Conservation (phyloP, 2,888 invertebrate genomes). For the Oxycera nigricornis region DNA sequence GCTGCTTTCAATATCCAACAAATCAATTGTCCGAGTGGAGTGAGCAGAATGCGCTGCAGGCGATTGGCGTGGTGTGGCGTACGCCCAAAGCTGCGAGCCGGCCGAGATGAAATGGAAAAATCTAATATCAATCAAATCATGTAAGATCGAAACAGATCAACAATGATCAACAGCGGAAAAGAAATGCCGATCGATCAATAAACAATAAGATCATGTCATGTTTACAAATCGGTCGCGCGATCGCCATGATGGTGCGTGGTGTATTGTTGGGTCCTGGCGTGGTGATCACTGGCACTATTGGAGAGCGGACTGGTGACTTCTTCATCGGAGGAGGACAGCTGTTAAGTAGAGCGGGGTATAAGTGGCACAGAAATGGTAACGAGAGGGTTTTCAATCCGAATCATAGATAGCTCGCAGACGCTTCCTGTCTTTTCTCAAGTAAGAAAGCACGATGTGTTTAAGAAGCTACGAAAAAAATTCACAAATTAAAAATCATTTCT, state of each 20-base stretch:
- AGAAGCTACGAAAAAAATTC: no score
- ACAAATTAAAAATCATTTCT: no score
- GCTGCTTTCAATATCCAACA: conserved; percentile 24
- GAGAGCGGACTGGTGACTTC: no score
- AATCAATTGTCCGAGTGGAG: conserved; percentile 29
- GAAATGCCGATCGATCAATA: conserved; percentile 47
- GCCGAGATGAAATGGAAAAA: conserved; percentile 25
- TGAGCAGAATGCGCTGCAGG: background rate
- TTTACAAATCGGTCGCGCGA: conserved; percentile 43
- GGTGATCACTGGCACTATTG: no score
- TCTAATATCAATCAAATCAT: conserved; percentile 36
- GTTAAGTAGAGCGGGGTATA: no score
- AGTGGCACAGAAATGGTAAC: no score
- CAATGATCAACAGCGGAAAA: conserved; percentile 34
- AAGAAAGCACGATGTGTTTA: no score
- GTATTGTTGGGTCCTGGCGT: background rate
- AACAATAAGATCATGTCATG: conserved; percentile 42
- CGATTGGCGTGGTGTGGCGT: background rate
- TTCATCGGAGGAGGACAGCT: no score
- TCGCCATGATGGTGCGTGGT: conserved; percentile 13
- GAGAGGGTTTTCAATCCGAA: no score
- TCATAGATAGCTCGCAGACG: no score
- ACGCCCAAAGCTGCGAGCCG: background rate
- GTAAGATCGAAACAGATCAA: conserved; percentile 38
- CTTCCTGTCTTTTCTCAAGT: no score